These are phyloP conservation scores for Pachyuromys duprasi DNA, from an alignment of 2,797 vertebrate genomes.

Conservation along the genomic window DNA sequence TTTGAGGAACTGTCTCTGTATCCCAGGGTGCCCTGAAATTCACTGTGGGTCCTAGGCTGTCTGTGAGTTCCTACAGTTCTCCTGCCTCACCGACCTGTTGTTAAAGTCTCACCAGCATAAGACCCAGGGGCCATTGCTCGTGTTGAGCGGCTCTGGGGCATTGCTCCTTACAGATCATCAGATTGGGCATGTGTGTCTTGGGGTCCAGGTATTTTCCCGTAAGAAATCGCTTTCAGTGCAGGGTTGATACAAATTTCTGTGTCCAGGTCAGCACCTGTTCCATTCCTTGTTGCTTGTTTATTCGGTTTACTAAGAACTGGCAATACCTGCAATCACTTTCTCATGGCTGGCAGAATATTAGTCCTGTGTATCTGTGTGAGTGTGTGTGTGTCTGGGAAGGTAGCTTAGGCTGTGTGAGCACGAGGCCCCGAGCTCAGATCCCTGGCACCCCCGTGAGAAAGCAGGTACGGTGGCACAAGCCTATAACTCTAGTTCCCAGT, in stretches of 20 bases:
- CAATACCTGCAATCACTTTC: not conserved
- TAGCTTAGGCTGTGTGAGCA: not conserved
- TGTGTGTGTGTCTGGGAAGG: not conserved
- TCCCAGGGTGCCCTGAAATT: not conserved
- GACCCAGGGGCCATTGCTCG: not conserved
- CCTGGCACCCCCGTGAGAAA: not conserved
- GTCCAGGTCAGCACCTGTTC: not conserved
- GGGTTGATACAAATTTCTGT: not conserved
- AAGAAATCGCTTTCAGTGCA: not conserved
- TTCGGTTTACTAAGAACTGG: conserved; percentile 27
- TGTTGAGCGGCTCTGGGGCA: not conserved
- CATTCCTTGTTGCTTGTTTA: not conserved
- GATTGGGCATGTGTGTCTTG: not conserved
- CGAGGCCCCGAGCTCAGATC: not conserved
- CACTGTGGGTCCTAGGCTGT: not conserved
- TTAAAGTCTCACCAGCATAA: not conserved
- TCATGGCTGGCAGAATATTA: not conserved
- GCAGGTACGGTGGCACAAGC: not conserved
- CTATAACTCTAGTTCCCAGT: not conserved
- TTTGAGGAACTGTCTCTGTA: not conserved
- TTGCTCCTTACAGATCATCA: not conserved
- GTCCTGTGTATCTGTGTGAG: not conserved
- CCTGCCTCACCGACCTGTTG: not conserved
- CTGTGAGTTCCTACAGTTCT: not conserved
- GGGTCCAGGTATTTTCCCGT: not conserved